Evolutionary conservation across 2,797 vertebrate species (phyloP).

Genomic region (Eidolon dupreanum): DNA sequence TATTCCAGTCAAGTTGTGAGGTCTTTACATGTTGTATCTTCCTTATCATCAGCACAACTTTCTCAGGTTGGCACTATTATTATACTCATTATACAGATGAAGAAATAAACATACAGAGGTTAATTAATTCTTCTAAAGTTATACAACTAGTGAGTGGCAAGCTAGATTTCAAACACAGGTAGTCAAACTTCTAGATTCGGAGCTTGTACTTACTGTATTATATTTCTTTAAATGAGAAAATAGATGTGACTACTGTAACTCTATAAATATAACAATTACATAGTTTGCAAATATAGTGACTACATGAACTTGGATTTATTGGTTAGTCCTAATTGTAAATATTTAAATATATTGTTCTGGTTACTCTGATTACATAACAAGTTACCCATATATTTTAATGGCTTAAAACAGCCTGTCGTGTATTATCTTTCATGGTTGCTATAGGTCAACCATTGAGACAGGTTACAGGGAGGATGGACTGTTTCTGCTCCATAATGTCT

Average conservation of each 20-base stretch:
- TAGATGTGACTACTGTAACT: background rate
- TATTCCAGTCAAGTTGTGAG: background rate
- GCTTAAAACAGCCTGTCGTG: background rate
- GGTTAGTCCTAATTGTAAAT: background rate
- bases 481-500: background rate
- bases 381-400: background rate
- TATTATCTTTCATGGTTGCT: background rate
- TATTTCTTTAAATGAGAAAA: background rate
- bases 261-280: background rate
- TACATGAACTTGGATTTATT: background rate
- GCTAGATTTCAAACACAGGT: background rate
- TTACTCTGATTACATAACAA: background rate
- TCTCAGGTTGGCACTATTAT: background rate
- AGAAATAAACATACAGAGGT: background rate
- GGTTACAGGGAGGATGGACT: background rate
- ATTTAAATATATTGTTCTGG: background rate
- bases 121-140: slow-evolving; percentile 11
- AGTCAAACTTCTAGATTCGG: background rate
- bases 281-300: background rate
- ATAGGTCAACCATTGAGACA: background rate
- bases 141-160: background rate
- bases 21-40: background rate
- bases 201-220: background rate
- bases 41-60: background rate
- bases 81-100: background rate